A percentile compares a stretch with the other conserved stretches of the same genome.
These are phyloP conservation scores for Drosophila littoralis DNA, from an alignment of 1,140 invertebrate species.

Conservation along the genomic window DNA sequence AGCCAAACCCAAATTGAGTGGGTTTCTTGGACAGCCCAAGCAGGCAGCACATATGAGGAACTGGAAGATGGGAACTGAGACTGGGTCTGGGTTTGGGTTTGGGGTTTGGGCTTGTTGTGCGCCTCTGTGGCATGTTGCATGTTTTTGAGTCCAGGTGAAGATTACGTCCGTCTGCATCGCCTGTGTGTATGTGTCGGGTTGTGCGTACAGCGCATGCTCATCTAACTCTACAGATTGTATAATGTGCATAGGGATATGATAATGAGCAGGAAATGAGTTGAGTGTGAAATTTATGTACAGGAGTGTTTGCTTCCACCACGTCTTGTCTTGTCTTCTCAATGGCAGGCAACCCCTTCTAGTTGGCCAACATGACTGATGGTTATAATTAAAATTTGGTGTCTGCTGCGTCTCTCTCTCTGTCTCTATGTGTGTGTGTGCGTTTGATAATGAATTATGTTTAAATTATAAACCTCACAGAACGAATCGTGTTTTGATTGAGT, in stretches of 20 bases:
- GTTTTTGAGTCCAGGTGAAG: background rate
- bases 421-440: conserved; percentile 21
- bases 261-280: conserved; percentile 82
- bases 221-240: conserved; percentile 57
- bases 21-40: conserved; percentile 68
- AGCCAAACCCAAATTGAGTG: conserved; percentile 76
- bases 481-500: conserved; percentile 44
- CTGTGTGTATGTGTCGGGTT: background rate
- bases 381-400: conserved; percentile 61
- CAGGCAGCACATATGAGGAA: background rate
- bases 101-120: background rate
- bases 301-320: conserved; percentile 47
- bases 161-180: background rate
- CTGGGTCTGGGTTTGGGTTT: background rate
- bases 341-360: conserved; percentile 27
- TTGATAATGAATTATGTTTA: conserved; percentile 46
- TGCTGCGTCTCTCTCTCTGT: conserved; percentile 1
- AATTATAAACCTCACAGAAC: conserved; percentile 49
- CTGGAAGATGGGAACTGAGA: background rate
- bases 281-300: conserved; percentile 79
- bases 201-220: conserved; percentile 47
- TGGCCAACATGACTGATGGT: conserved; percentile 64
- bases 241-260: conserved; percentile 69
- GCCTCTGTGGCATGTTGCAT: background rate
- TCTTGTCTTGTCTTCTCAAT: background rate